phyloP scores from a whole-genome alignment of 2,797 vertebrate genomes.

The Monodelphis domestica region DNA sequence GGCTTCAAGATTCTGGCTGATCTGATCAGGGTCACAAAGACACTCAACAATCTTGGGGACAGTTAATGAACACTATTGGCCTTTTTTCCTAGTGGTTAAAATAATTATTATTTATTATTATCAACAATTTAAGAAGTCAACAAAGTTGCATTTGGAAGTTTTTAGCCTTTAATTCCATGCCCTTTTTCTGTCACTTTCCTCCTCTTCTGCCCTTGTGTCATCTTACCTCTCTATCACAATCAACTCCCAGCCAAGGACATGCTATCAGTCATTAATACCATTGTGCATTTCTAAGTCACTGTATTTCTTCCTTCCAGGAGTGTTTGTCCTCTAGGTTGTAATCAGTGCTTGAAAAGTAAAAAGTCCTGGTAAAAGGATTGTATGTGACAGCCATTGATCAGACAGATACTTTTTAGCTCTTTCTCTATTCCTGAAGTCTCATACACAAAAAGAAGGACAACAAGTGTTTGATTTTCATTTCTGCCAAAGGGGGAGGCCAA shows the following conservation, averaged over 20 bases:
- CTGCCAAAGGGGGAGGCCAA: not conserved
- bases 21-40: not conserved
- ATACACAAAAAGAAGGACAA: not conserved
- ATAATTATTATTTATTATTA: not conserved
- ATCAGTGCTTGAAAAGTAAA: not conserved
- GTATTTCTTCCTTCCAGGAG: not conserved
- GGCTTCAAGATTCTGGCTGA: not conserved
- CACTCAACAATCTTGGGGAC: not conserved
- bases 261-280: not conserved
- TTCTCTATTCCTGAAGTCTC: not conserved
- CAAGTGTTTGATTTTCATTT: not conserved
- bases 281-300: not conserved
- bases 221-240: not conserved
- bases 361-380: not conserved
- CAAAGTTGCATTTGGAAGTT: not conserved
- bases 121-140: not conserved
- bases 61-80: not conserved
- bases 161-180: not conserved
- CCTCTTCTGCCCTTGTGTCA: accelerated
- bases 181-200: accelerated
- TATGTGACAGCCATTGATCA: not conserved
- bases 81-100: not conserved
- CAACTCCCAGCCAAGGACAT: not conserved
- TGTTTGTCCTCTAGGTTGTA: not conserved
- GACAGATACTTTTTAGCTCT: not conserved